Evolutionary conservation across 2,888 invertebrate genomes (phyloP).

Genomic region (Frankliniella fusca): DNA sequence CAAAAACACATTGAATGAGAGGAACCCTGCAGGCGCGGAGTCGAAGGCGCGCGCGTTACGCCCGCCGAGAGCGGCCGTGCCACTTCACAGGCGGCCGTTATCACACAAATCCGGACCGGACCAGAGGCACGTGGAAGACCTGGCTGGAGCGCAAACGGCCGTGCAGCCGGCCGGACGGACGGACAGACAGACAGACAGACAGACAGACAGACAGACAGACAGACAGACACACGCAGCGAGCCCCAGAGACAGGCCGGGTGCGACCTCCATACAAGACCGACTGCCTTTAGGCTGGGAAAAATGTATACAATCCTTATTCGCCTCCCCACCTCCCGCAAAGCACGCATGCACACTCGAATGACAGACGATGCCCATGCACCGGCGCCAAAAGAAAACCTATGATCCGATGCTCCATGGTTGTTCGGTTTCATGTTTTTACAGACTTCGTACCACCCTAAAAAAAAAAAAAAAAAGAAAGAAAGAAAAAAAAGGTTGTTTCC

Average conservation of each 20-base stretch:
- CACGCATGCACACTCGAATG: background rate
- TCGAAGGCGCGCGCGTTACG: background rate
- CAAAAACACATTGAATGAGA: too few relatives aligned
- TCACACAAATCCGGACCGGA: background rate
- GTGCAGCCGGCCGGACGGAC: background rate
- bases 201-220: background rate
- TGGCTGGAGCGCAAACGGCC: background rate
- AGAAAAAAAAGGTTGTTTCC: too few relatives aligned
- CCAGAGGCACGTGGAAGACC: background rate
- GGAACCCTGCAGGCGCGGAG: background rate
- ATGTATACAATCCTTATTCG: too few relatives aligned
- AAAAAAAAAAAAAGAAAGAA: too few relatives aligned
- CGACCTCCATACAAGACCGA: background rate
- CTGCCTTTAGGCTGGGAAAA: too few relatives aligned
- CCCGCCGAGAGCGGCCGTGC: background rate
- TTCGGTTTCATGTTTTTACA: too few relatives aligned
- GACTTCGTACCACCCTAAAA: too few relatives aligned
- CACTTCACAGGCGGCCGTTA: background rate
- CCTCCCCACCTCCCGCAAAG: background rate
- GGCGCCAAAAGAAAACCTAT: too few relatives aligned
- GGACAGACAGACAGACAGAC: background rate
- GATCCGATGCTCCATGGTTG: too few relatives aligned
- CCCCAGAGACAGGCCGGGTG: background rate
- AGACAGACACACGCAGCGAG: background rate
- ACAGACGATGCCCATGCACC: background rate